Evolutionary conservation across 2,797 vertebrate species (phyloP), one percentile per base, ranked within the genome.

Genomic region (Lophura swinhoii): DNA sequence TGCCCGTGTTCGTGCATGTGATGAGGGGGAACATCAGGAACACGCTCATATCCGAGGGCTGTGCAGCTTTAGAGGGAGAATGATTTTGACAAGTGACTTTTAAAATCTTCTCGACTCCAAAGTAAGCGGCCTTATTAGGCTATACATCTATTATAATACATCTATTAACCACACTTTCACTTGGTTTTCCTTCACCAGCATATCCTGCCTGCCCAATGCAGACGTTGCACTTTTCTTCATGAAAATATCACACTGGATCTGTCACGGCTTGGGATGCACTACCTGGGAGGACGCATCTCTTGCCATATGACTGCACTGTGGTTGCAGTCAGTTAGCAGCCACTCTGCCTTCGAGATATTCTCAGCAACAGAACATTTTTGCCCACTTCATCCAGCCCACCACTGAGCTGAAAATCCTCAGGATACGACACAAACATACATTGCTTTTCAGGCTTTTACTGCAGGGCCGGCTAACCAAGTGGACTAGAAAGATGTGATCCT

Each of bases 21-120:
- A 97, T 91, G 95, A 93, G 93, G 92, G 95, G 91, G 93, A 96
- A 96, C 94, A 95, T 93, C 89, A 95, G 94, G 87, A 91, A 95
- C 82, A 91, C 29, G 83, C 88, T 97, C 87, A 62, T 69, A 89
- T 84, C 86, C 12, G 62, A 94, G 82, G 87, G 94, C 94, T 94
- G 94, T 56, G 87, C 94, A 88, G 91, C n/a, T 1, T 88, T 88
- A 90, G 18, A 95, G 66, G 69, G 56, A 96, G 92, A 94, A 86
- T 14, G 3, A 72, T 95, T 94, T 86, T 95, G 96, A 96, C 96
- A 96, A 90, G 95, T 90, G 96, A 84, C 91, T 96, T 94, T 81
- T 88, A 16, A 80, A 91, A 95, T 95, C 92, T 94, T 91, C 81
- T 79, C 41, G 64, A 6, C 78, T 92, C 78, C 76, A 85, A 84